Conservation (phyloP, 2,113 vertebrate species). For the Pelecanus crispus region DNA sequence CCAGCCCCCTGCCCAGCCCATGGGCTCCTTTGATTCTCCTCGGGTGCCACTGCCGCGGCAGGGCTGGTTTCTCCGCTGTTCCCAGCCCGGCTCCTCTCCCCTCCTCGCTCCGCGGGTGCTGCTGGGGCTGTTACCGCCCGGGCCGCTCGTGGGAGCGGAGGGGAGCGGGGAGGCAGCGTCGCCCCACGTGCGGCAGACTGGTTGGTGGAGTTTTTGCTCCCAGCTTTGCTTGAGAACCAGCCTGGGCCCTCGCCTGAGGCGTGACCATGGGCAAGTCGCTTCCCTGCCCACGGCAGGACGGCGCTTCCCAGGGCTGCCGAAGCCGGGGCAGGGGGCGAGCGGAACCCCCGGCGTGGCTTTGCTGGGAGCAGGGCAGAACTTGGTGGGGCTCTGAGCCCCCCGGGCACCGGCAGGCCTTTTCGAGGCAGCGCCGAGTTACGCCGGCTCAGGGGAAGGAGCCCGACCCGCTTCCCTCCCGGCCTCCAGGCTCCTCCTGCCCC, state of each 20-base stretch:
- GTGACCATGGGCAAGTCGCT: background rate
- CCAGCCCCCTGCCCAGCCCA: background rate
- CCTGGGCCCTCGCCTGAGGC: background rate
- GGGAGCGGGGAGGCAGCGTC: background rate
- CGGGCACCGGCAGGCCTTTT: background rate
- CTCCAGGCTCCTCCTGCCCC: background rate
- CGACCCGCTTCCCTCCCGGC: background rate
- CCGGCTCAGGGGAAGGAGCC: background rate
- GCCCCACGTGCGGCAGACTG: fast-evolving
- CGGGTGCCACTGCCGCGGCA: background rate
- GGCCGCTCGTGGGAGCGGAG: background rate
- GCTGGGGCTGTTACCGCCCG: background rate
- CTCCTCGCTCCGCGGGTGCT: background rate
- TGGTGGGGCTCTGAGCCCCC: fast-evolving
- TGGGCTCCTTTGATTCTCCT: background rate
- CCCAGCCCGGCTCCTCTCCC: background rate
- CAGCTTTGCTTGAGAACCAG: background rate
- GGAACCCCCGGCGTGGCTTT: background rate
- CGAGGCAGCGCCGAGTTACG: background rate
- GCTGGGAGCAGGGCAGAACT: background rate
- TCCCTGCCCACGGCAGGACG: background rate
- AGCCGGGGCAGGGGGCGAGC: background rate
- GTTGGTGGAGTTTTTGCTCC: background rate
- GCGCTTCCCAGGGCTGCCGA: background rate
- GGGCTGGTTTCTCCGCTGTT: background rate